Conservation (phyloP, 2,888 invertebrate genomes). For the Hemicrepidius hirtus region DNA sequence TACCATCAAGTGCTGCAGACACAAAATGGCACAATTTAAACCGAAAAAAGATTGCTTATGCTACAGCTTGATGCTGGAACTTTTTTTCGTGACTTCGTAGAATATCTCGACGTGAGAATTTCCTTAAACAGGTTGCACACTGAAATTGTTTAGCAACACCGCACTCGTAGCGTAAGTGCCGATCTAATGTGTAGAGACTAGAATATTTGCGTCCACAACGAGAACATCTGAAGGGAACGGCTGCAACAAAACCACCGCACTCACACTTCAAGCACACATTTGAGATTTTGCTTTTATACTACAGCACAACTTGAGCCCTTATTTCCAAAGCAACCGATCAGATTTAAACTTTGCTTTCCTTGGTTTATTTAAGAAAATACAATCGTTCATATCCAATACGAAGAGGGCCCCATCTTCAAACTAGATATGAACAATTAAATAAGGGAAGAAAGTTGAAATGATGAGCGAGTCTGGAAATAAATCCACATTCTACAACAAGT, state of each 20-base stretch:
- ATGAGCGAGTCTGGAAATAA: too few species aligned
- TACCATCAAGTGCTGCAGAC: constrained; percentile 50
- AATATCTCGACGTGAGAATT: constrained; percentile 69
- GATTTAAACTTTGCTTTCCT: too few species aligned
- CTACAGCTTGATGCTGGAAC: constrained; percentile 56
- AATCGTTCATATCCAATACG: background rate
- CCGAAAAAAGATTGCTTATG: background rate
- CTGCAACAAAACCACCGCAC: constrained; percentile 66
- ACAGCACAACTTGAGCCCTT: too few species aligned
- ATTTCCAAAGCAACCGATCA: too few species aligned
- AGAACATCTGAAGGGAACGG: constrained; percentile 71
- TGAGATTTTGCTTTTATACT: background rate
- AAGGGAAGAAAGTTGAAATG: too few species aligned
- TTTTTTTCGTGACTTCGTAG: constrained; percentile 67
- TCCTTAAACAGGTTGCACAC: constrained; percentile 69
- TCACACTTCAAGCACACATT: constrained; percentile 56
- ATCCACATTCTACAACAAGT: too few species aligned
- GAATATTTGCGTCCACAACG: constrained; percentile 77
- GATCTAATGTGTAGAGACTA: constrained; percentile 75
- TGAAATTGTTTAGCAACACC: constrained; percentile 73
- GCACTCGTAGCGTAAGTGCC: constrained; percentile 77
- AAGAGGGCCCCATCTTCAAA: background rate
- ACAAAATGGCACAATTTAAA: constrained; percentile 21
- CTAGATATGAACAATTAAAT: background rate
- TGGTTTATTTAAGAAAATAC: too few species aligned